Base-by-base conservation (phyloP, 2,797 vertebrate genomes). In the Bradypodion pumilum region DNA sequence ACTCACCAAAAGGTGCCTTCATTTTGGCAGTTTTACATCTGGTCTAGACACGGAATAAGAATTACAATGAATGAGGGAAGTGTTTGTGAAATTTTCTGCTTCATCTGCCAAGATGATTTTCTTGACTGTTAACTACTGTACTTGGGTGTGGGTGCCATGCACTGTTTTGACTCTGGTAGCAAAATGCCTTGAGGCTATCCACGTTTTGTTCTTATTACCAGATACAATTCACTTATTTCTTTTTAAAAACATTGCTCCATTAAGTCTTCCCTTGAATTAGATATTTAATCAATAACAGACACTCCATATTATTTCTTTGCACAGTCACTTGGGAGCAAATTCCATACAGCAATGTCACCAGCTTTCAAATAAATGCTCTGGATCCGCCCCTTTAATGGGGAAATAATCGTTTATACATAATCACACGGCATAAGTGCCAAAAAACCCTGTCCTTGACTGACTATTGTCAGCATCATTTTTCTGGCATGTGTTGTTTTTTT, bases 271-370 rank as follows among this genome's bases (percentile, higher is more conserved):
- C 27, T 60, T 56, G 40, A 56, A 82, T 25, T 56, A 72, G 32
- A 46, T n/a, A 29, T 35, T 59, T 44, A 74, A 69, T 68, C 72
- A 68, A 81, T 35, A 68, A 70, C 78, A 81, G 69, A 81, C 35
- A 27, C 63, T 76, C 46, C 32, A 74, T 40, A 37, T 49, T 40
- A 60, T 32, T 68, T 52, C 29, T 66, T 35, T 49, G 6, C 29
- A 44, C 19, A 29, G 6, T 75, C 40, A 37, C 46, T 32, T 76
- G 73, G 37, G 29, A 77, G 21, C 10, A 59, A 77, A 40, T n/a
- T 27, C 25, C 27, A 40, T 19, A 10, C 5, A 74, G 62, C 29
- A 46, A 4, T 32, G 37, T 3, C 13, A 59, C 52, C 23, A 3
- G 16, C 32, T 78, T 84, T 32, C 25, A 23, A 72, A 32, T 25